Percentiles rank a stretch among this genome's conserved stretches.
phyloP scores from a whole-genome alignment of 2,797 vertebrate genomes.

The Agapornis canus region DNA sequence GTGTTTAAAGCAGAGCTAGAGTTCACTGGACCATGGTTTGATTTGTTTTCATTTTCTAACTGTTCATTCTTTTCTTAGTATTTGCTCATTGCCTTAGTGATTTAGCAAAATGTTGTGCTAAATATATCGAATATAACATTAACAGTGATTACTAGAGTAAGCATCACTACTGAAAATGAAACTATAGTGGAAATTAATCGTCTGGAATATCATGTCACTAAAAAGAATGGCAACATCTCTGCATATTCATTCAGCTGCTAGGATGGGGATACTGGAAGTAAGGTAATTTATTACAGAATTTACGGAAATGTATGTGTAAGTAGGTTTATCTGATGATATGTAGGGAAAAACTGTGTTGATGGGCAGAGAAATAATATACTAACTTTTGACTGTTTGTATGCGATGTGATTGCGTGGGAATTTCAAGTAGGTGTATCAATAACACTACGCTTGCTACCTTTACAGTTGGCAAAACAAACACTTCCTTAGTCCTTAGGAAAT shows the following conservation, averaged over 20 bases:
- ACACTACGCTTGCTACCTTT: neutral
- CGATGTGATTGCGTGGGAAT: neutral
- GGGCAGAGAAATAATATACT: neutral
- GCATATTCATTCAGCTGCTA: conserved; percentile 11
- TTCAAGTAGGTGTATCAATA: neutral
- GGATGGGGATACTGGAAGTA: conserved; percentile 25
- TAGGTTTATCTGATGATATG: neutral
- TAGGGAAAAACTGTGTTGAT: neutral
- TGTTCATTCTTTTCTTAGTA: neutral
- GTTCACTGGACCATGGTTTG: conserved; percentile 10
- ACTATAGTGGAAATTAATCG: neutral
- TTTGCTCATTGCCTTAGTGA: neutral
- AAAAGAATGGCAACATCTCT: conserved; percentile 20
- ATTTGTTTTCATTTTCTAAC: conserved; percentile 34
- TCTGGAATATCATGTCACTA: neutral
- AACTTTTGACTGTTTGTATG: neutral
- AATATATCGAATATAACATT: neutral
- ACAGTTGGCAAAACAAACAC: neutral
- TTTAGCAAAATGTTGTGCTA: neutral
- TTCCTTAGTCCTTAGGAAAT: neutral
- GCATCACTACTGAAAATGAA: neutral
- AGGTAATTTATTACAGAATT: neutral
- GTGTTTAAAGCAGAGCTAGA: conserved; percentile 9
- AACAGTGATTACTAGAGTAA: neutral
- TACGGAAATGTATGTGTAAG: neutral